phyloP scores from a whole-genome alignment of 2,888 invertebrate genomes.

The Oligia strigilis region DNA sequence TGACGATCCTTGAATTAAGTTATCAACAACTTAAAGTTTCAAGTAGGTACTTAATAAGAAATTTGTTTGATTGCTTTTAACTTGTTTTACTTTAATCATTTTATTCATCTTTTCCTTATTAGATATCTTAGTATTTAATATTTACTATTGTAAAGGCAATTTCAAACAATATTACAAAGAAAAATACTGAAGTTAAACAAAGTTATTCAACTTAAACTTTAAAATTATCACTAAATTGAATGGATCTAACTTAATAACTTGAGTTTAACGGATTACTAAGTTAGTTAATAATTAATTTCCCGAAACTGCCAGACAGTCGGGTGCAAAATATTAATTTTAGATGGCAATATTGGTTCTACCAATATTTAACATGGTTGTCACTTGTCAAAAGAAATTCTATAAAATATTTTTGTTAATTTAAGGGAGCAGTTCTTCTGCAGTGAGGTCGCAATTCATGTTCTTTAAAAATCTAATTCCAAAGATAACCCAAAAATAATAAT shows the following conservation, averaged over 20 bases:
- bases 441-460: neutral
- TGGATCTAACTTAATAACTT: slow-evolving; percentile 55
- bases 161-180: neutral
- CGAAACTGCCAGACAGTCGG: slow-evolving; percentile 68
- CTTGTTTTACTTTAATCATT: neutral
- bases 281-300: slow-evolving; percentile 72
- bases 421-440: too few species aligned
- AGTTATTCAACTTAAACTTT: slow-evolving; percentile 21
- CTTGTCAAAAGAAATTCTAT: neutral
- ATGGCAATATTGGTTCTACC: slow-evolving; percentile 70
- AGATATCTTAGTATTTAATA: neutral
- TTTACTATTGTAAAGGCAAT: neutral
- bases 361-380: slow-evolving; percentile 60
- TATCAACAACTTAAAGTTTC: neutral
- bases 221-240: slow-evolving; percentile 49
- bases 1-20: neutral
- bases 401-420: neutral
- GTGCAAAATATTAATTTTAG: slow-evolving; percentile 74
- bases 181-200: slow-evolving; percentile 12
- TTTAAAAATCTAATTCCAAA: neutral
- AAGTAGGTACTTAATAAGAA: neutral
- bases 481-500: neutral
- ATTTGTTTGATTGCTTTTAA: neutral
- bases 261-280: slow-evolving; percentile 69
- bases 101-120: neutral